Base-by-base conservation (phyloP, 2,113 vertebrate species). In the Tauraco erythrolophus region DNA sequence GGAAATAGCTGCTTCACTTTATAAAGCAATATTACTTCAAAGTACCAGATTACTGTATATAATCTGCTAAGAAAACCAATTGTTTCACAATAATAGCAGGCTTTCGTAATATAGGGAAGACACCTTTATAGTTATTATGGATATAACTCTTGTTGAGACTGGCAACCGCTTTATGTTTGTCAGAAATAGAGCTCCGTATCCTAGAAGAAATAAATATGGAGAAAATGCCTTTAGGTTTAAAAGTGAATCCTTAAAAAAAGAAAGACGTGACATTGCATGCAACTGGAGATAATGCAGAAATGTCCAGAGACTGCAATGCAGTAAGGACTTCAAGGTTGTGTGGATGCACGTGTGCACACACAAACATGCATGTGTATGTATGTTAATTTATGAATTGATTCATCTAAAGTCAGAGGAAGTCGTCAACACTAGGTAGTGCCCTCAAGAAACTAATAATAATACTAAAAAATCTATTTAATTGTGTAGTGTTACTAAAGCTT, bases 311-410 rank as follows among this genome's bases (percentile, higher is more conserved):
- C 23, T 61, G 27, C 50, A 81, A n/a, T 37, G 46, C n/a, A 70
- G 17, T 21, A 24, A 84, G 81, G 23, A 6, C 21, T 39, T 87
- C 21, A 64, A 81, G 58, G 21, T 5, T 39, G 5, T 11, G 5
- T 65, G 21, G 12, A 9, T 48, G 14, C 10, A 33, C 0, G 0
- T 65, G 35, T 54, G 18, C 19, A 12, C 19, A 25, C 2, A 6
- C 10, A 51, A 58, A 45, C 3, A 4, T 24, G 9, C 5, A 8
- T 7, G 4, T 87, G 17, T 10, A 13, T 28, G 10, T 13, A 11
- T 31, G 6, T 43, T 54, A 19, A 37, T 46, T 41, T 69, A 39
- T 11, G 5, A 3, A 37, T 19, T 4, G 69, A 69, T 56, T 84
- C 7, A 43, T n/a, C 28, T 68, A 10, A 74, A 77, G 37, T 23